Conservation (phyloP, 2,888 invertebrate species). For the Drosophila ustulata region DNA sequence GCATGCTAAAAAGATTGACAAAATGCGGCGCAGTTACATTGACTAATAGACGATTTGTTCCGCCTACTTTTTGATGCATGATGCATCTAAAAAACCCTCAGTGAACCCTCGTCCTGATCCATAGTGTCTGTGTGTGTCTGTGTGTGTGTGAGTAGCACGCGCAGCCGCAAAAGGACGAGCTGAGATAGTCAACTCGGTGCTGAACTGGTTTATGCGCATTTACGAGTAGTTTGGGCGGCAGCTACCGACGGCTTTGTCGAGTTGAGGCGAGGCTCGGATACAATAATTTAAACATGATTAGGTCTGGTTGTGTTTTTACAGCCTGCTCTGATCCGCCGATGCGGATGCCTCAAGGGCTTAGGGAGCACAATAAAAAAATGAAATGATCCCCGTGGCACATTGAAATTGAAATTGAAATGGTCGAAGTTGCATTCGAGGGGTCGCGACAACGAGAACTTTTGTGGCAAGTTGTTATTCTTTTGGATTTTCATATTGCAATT, state of each 20-base stretch:
- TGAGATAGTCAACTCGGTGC: conserved; percentile 19
- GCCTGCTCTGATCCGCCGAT: conserved; percentile 71
- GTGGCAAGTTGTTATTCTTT: conserved; percentile 67
- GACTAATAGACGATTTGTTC: conserved; percentile 82
- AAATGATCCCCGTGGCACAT: conserved; percentile 64
- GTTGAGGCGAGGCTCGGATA: conserved; percentile 42
- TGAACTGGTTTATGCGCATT: conserved; percentile 81
- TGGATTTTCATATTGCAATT: conserved; percentile 73
- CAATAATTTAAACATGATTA: conserved; percentile 85
- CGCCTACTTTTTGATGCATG: conserved; percentile 76
- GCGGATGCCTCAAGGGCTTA: conserved; percentile 78
- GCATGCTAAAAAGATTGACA: conserved; percentile 58
- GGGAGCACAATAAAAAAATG: conserved; percentile 56
- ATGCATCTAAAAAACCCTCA: conserved; percentile 10
- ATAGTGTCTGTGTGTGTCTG: neutral
- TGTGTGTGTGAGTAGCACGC: conserved; percentile 65
- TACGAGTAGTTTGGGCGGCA: conserved; percentile 70
- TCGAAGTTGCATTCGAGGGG: conserved; percentile 11
- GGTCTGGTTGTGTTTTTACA: conserved; percentile 84
- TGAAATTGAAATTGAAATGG: conserved; percentile 47
- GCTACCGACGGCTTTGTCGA: conserved; percentile 53
- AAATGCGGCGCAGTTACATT: conserved; percentile 66
- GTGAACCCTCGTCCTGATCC: conserved; percentile 36
- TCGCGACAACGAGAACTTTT: conserved; percentile 9
- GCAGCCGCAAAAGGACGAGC: conserved; percentile 53